Base-by-base conservation (phyloP, 1,140 invertebrate species). In the Trichonephila inaurata region DNA sequence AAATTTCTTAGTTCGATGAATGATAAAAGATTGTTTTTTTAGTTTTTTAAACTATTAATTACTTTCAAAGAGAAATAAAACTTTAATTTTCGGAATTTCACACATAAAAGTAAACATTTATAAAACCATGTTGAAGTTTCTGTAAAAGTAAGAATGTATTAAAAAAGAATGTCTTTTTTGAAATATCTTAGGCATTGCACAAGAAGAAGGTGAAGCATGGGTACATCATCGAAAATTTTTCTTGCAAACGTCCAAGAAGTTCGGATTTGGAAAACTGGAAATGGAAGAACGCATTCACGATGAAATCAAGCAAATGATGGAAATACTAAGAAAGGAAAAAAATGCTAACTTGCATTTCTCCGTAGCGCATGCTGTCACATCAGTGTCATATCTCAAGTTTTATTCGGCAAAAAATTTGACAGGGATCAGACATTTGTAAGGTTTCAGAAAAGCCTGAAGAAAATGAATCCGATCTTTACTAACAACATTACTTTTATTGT, bases 211-310 rank as follows among this genome's bases (percentile, higher is more conserved):
- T 1, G 96, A 96, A 7, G 95, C 97, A 7, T 98, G 98, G 98
- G 96, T 96, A 83, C 97, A 97, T 94, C 97, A 98, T 93, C 96
- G 98, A 72, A 96, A 96, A 81, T 98, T 98, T 96, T 96, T 97
- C 7, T 95, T 98, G 64, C 97, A 97, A 91, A 97, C 97, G 89
- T 96, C 98, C 92, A 96, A 96, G 58, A 96, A 97, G n/a, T 96
- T 98, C 16, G 98, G 98, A 33, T 97, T 98, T 94, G 98, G 98
- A 0, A 97, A 97, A 95, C 96, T 96, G 1, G 95, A 96, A 66
- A 98, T 98, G 97, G 97, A 97, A 94, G 96, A 96, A 12, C 96
- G 97, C 83, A 97, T 98, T 24, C 96, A 96, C 16, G 85, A 93
- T 6, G 85, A 93, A 82, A 82, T 82, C 18, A 61, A 40, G n/a